Percentiles rank a stretch among this genome's conserved stretches.
Conservation (phyloP, 2,888 invertebrate genomes). For the Aspidiotus rigidus region DNA sequence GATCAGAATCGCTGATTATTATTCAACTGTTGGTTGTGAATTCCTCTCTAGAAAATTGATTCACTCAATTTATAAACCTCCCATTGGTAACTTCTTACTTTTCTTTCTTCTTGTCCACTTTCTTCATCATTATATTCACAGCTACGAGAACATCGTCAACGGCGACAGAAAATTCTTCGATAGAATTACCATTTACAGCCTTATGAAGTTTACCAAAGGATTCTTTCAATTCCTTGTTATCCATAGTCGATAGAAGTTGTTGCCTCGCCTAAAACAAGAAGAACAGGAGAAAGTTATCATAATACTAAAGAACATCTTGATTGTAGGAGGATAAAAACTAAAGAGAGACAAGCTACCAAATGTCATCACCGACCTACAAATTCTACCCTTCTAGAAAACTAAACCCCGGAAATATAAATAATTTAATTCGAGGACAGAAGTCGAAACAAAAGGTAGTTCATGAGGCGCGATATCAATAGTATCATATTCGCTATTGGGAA, state of each 20-base stretch:
- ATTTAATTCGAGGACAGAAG: too few relatives aligned
- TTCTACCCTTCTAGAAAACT: too few relatives aligned
- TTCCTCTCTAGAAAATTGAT: too few relatives aligned
- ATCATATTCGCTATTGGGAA: too few relatives aligned
- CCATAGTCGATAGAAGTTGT: conserved; percentile 15
- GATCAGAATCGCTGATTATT: too few relatives aligned
- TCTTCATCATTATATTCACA: conserved; percentile 64
- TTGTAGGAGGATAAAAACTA: background rate
- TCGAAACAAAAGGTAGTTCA: too few relatives aligned
- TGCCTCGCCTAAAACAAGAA: conserved; percentile 18
- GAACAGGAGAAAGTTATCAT: conserved; percentile 3
- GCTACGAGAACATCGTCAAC: conserved; percentile 61
- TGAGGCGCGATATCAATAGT: too few relatives aligned
- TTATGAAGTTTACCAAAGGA: conserved; percentile 59
- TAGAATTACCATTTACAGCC: conserved; percentile 53
- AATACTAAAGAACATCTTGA: background rate
- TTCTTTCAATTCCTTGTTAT: conserved; percentile 44
- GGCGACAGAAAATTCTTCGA: conserved; percentile 71
- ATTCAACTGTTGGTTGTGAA: too few relatives aligned
- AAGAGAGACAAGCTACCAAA: background rate
- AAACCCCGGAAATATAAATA: too few relatives aligned
- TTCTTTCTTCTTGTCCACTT: conserved; percentile 80
- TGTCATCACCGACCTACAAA: too few relatives aligned
- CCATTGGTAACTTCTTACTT: conserved; percentile 41
- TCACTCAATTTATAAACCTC: background rate